These are phyloP conservation scores for Sebastes nivosus DNA, from an alignment of 2,797 vertebrate species.

Conservation along the genomic window DNA sequence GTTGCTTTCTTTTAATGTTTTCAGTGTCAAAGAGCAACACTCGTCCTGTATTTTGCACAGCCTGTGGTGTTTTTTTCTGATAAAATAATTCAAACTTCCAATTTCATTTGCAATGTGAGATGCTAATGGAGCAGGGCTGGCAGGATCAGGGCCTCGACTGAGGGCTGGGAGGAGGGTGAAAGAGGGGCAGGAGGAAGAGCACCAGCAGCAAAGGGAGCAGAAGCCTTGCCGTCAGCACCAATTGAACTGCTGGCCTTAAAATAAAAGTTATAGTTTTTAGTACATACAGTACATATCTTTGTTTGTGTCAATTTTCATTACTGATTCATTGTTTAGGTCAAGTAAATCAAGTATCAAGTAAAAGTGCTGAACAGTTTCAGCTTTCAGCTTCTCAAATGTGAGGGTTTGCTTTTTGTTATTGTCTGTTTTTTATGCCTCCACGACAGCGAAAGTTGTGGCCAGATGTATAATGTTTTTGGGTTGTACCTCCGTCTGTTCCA, in stretches of 20 bases:
- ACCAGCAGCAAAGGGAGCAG: neutral
- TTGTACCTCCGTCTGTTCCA: neutral
- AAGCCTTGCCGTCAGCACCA: neutral
- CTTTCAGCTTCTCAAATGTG: neutral
- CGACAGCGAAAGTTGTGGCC: neutral
- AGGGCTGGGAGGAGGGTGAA: neutral
- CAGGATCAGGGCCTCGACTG: neutral
- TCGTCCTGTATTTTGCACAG: neutral
- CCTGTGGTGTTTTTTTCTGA: neutral
- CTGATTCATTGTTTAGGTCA: neutral
- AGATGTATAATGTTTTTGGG: neutral
- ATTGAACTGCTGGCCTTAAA: neutral
- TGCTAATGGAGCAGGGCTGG: neutral
- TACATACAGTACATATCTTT: neutral
- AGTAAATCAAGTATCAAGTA: neutral
- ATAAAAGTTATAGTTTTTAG: neutral
- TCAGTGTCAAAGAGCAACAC: neutral
- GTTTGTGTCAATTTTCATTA: neutral
- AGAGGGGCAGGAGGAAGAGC: neutral
- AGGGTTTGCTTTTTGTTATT: neutral
- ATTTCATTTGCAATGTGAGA: neutral
- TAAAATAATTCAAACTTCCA: neutral
- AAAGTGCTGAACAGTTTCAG: neutral
- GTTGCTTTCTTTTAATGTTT: neutral
- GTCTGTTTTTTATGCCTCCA: neutral